Evolutionary conservation across 37 sponge, comb jelly and placozoan species (phyloP).

Genomic region (Oscarella lobularis): DNA sequence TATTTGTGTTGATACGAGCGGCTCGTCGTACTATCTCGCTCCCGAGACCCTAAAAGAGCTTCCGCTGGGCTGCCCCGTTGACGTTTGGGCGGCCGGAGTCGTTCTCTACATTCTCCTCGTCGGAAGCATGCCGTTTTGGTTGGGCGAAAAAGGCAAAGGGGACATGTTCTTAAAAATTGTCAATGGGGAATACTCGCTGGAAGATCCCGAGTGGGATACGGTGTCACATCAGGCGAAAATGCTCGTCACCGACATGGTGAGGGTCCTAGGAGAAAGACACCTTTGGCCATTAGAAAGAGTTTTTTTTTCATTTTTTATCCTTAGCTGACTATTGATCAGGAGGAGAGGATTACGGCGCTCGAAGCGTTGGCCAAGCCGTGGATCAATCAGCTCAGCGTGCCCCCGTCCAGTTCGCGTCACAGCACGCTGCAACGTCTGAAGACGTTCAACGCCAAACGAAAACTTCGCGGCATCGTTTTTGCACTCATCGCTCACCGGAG

Average conservation of each 20-base stretch:
- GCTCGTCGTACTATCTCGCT: background rate
- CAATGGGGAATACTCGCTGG: background rate
- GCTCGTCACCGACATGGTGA: background rate
- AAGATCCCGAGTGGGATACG: background rate
- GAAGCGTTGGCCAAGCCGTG: background rate
- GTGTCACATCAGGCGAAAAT: background rate
- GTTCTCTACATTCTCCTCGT: background rate
- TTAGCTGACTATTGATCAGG: background rate
- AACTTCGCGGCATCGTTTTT: background rate
- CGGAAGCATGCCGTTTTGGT: background rate
- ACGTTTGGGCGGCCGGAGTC: background rate
- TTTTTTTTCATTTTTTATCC: background rate
- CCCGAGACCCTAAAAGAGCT: background rate
- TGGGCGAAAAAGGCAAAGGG: slow-evolving; percentile 1
- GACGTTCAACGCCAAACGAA: background rate
- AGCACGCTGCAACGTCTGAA: background rate
- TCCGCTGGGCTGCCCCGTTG: background rate
- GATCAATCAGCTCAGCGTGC: background rate
- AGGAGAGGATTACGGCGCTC: background rate
- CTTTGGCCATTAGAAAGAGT: background rate
- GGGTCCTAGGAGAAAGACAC: background rate
- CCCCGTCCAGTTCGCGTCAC: background rate
- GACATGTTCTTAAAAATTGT: background rate
- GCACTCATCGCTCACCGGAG: background rate
- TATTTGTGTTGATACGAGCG: background rate